A percentile compares a stretch with the other conserved stretches of the same genome.
phyloP scores from a whole-genome alignment of 2,113 vertebrate genomes.

The Toxotes chatareus region DNA sequence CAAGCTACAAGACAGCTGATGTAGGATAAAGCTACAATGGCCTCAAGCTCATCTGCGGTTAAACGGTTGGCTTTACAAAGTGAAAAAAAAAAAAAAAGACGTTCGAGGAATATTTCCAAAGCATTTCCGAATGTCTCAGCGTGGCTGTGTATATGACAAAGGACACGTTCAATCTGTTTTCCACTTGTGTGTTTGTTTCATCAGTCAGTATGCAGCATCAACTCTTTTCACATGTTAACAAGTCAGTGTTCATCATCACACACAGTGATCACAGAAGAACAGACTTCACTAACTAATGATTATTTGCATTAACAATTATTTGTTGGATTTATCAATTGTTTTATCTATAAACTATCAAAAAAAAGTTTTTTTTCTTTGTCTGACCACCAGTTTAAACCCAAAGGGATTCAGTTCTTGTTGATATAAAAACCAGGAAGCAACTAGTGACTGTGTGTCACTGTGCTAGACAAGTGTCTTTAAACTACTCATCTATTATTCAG shows the following conservation, averaged over 20 bases:
- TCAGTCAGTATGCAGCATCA: not conserved
- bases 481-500: not conserved
- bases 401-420: not conserved
- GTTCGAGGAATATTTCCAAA: not conserved
- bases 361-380: too few relatives aligned
- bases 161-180: not conserved
- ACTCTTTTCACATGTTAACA: not conserved
- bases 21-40: not conserved
- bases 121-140: not conserved
- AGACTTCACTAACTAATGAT: not conserved
- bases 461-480: not conserved
- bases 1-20: constrained; percentile 5
- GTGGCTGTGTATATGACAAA: not conserved
- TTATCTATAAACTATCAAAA: too few relatives aligned
- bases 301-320: too few relatives aligned
- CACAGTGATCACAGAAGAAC: not conserved
- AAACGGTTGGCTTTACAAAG: constrained; percentile 3
- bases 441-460: not conserved
- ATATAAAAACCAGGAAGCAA: not conserved
- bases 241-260: not conserved
- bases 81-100: not conserved
- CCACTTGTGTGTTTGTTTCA: not conserved
- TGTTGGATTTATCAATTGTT: too few relatives aligned
- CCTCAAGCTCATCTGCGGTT: constrained; percentile 1
- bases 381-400: not conserved